Conservation (phyloP, 2,888 invertebrate genomes). For the Amphimallon solstitiale region DNA sequence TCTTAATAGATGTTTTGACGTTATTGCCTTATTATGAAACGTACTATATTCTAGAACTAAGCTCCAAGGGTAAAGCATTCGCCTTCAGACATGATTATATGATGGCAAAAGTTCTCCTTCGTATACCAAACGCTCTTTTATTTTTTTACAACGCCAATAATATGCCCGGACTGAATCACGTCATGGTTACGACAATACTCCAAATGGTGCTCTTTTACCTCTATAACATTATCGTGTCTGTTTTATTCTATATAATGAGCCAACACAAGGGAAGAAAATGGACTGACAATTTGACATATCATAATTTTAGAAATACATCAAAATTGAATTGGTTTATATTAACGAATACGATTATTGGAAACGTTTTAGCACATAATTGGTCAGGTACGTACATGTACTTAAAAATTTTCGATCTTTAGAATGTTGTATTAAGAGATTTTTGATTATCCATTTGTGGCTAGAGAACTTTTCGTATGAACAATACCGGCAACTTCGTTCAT, state of each 20-base stretch:
- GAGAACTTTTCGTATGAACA: no score
- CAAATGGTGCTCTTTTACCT: constrained; percentile 21
- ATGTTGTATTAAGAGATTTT: no score
- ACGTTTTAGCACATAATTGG: constrained; percentile 28
- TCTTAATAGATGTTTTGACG: constrained; percentile 25
- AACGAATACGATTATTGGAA: constrained; percentile 22
- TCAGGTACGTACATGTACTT: constrained; percentile 4
- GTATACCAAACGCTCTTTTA: background rate
- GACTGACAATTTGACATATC: constrained; percentile 19
- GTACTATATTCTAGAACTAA: constrained; percentile 26
- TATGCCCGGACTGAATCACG: constrained; percentile 33
- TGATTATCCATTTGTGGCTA: no score
- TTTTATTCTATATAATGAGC: constrained; percentile 17
- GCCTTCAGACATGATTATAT: constrained; percentile 11
- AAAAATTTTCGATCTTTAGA: no score
- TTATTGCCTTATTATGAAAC: constrained; percentile 34
- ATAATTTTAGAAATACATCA: constrained; percentile 20
- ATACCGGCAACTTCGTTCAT: no score
- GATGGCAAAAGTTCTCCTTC: constrained; percentile 28
- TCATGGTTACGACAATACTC: background rate
- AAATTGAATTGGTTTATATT: constrained; percentile 23
- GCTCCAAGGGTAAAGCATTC: constrained; percentile 23
- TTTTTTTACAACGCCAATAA: constrained; percentile 14
- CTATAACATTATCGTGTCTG: constrained; percentile 4
- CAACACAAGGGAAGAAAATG: background rate